A percentile compares a stretch with the other conserved stretches of the same genome.
Conservation (phyloP, 1,140 invertebrate genomes). For the Temnothorax curvispinosus region DNA sequence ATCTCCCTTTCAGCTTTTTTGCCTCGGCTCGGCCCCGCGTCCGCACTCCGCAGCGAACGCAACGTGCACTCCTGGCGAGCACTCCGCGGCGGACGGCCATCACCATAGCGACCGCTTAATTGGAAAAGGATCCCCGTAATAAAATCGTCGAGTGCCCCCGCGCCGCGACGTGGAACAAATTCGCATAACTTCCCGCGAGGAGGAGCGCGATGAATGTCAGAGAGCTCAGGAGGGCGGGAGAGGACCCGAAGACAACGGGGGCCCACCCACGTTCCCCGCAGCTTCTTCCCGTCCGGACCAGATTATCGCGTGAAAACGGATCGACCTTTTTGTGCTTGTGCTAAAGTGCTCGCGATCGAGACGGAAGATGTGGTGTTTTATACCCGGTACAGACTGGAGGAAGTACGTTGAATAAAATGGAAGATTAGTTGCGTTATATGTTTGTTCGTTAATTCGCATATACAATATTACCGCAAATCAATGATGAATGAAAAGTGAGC, state of each 20-base stretch:
- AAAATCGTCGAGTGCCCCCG: slow-evolving; percentile 80
- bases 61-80: slow-evolving; percentile 55
- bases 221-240: neutral
- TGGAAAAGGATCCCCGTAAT: slow-evolving; percentile 82
- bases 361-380: neutral
- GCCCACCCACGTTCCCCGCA: neutral
- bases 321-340: slow-evolving; percentile 7
- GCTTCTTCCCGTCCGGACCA: neutral
- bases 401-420: neutral
- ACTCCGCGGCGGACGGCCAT: slow-evolving; percentile 71
- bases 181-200: slow-evolving; percentile 22
- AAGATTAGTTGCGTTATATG: neutral
- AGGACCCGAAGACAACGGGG: neutral
- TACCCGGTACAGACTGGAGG: neutral
- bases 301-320: slow-evolving; percentile 14
- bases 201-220: slow-evolving; percentile 46
- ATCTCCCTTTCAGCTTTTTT: slow-evolving; percentile 26
- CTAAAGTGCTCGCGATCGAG: neutral
- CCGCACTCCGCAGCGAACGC: neutral
- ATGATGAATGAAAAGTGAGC: neutral
- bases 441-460: neutral
- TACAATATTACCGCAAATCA: neutral
- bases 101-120: slow-evolving; percentile 84
- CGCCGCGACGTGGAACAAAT: slow-evolving; percentile 70
- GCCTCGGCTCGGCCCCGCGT: neutral